Evolutionary conservation across 2,888 invertebrate species (phyloP).

Genomic region (Hedya salicella): DNA sequence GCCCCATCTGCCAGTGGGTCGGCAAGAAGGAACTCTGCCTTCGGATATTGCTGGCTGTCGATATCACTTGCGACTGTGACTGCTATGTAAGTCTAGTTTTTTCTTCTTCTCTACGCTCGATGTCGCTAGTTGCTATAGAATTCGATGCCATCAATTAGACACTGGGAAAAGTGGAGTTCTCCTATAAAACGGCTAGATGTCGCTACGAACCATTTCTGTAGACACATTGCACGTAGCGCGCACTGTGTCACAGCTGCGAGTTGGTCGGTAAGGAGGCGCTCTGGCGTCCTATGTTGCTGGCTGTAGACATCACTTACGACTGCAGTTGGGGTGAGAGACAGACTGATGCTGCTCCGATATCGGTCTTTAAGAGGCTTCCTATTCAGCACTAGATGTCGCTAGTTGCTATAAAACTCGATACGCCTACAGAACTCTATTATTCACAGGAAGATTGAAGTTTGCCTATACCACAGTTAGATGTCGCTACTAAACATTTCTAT

Average conservation of each 20-base stretch:
- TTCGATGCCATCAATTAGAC: too few relatives aligned
- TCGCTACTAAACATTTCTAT: conserved; percentile 9
- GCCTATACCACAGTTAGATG: too few relatives aligned
- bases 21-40: conserved; percentile 62
- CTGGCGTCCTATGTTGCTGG: conserved; percentile 53
- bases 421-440: too few relatives aligned
- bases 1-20: conserved; percentile 75
- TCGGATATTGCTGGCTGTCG: conserved; percentile 57
- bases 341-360: too few relatives aligned
- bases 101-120: too few relatives aligned
- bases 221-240: conserved; percentile 92
- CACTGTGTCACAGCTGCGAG: conserved; percentile 83
- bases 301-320: conserved; percentile 62
- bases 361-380: too few relatives aligned
- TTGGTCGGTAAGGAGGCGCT: conserved; percentile 64
- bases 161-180: too few relatives aligned
- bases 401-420: too few relatives aligned
- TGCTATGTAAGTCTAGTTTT: too few relatives aligned
- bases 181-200: not conserved
- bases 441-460: too few relatives aligned
- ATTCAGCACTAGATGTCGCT: too few relatives aligned
- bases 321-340: conserved; percentile 57
- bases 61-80: conserved; percentile 53
- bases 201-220: conserved; percentile 18
- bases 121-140: too few relatives aligned